These are phyloP conservation scores for Catonia carolina DNA, from an alignment of 2,888 invertebrate genomes.

Conservation along the genomic window DNA sequence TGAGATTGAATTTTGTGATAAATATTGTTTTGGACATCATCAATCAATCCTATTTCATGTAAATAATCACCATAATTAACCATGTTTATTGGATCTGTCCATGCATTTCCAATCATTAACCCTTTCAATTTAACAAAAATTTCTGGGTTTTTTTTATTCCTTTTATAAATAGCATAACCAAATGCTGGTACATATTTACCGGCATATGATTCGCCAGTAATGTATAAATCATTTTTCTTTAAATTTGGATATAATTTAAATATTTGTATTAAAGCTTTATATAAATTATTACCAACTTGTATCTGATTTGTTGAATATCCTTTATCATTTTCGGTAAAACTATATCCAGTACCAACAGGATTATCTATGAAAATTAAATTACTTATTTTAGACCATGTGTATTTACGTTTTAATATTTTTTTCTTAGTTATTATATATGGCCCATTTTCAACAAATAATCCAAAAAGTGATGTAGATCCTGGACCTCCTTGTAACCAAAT, in stretches of 20 bases:
- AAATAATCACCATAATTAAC: slow-evolving; percentile 70
- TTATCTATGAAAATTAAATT: slow-evolving; percentile 17
- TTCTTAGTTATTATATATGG: too few relatives aligned
- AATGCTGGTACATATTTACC: slow-evolving; percentile 75
- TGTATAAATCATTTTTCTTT: slow-evolving; percentile 67
- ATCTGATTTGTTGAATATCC: slow-evolving; percentile 45
- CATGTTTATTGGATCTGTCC: slow-evolving; percentile 72
- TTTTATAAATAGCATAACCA: slow-evolving; percentile 62
- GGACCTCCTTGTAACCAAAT: slow-evolving; percentile 85
- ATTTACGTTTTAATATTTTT: too few relatives aligned
- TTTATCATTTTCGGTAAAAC: slow-evolving; percentile 50
- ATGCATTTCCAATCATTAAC: slow-evolving; percentile 70
- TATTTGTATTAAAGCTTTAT: slow-evolving; percentile 69
- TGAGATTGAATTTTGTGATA: slow-evolving; percentile 57
- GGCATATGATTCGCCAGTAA: too few relatives aligned
- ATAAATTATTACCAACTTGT: slow-evolving; percentile 56
- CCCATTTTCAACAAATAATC: slow-evolving; percentile 77
- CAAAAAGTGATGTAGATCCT: slow-evolving; percentile 69
- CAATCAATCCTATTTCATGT: slow-evolving; percentile 58
- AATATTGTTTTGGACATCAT: slow-evolving; percentile 49
- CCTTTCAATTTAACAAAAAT: slow-evolving; percentile 62
- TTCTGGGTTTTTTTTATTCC: slow-evolving; percentile 49
- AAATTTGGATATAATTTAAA: slow-evolving; percentile 73
- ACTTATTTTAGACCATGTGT: slow-evolving; percentile 15
- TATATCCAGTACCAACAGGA: slow-evolving; percentile 20